phyloP scores from a whole-genome alignment of 2,888 invertebrate species.

The Drosophila anceps region DNA sequence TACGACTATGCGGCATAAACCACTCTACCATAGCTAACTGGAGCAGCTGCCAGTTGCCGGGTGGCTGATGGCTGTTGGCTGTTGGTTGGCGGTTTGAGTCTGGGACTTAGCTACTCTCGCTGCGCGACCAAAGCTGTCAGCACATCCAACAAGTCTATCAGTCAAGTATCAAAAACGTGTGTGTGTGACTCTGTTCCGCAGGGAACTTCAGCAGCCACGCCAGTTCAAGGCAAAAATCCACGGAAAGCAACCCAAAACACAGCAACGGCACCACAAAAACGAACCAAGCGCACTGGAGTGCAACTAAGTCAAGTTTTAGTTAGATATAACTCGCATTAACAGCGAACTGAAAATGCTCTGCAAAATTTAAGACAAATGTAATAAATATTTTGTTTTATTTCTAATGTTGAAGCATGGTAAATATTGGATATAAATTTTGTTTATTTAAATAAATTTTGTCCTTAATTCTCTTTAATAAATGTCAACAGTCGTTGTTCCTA shows the following conservation, averaged over 20 bases:
- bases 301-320: slow-evolving; percentile 25
- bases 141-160: slow-evolving; percentile 83
- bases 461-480: too few relatives aligned
- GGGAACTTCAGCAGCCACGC: slow-evolving; percentile 21
- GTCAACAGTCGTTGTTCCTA: too few relatives aligned
- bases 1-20: slow-evolving; percentile 27
- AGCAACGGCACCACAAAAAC: slow-evolving; percentile 8
- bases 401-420: too few relatives aligned
- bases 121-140: slow-evolving; percentile 73
- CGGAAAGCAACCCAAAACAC: slow-evolving; percentile 10
- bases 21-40: slow-evolving; percentile 20
- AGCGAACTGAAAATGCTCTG: slow-evolving; percentile 42
- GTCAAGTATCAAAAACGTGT: slow-evolving; percentile 75
- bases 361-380: too few relatives aligned
- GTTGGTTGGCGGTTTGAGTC: slow-evolving; percentile 11
- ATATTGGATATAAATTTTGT: too few relatives aligned
- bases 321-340: background rate
- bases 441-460: too few relatives aligned
- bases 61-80: background rate
- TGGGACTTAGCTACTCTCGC: slow-evolving; percentile 30
- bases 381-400: too few relatives aligned
- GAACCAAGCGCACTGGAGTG: slow-evolving; percentile 20
- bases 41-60: slow-evolving; percentile 18
- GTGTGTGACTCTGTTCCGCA: slow-evolving; percentile 49
- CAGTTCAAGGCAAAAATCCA: slow-evolving; percentile 4